A percentile compares a stretch with the other conserved stretches of the same genome.
phyloP scores from a whole-genome alignment of 1,140 invertebrate species.

The Trichonephila clavipes region DNA sequence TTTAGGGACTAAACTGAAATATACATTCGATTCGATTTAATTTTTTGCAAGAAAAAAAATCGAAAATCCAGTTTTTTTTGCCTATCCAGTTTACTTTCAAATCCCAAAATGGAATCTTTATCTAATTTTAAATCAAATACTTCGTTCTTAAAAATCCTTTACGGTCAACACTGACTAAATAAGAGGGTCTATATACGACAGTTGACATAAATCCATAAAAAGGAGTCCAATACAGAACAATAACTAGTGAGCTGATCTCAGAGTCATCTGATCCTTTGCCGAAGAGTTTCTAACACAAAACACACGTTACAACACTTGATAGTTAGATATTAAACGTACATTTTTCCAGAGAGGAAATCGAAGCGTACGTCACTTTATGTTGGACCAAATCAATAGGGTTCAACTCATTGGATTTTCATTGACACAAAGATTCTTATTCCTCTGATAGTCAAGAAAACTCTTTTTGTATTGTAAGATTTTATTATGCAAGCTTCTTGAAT shows the following conservation, averaged over 20 bases:
- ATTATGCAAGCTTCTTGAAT: no score
- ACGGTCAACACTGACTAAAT: not conserved
- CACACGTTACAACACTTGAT: not conserved
- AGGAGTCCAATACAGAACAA: not conserved
- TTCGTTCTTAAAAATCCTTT: not conserved
- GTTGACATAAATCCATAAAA: not conserved
- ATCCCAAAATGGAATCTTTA: not conserved
- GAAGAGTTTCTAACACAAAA: not conserved
- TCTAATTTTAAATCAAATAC: not conserved
- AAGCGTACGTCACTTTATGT: not conserved
- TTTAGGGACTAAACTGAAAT: constrained; percentile 10
- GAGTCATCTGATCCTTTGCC: not conserved
- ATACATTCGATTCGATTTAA: not conserved
- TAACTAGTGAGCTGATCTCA: not conserved
- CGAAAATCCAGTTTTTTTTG: not conserved
- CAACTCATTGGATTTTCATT: no score
- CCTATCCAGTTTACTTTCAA: not conserved
- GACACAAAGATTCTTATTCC: no score
- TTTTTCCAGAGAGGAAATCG: not conserved
- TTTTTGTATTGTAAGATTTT: no score
- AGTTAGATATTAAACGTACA: not conserved
- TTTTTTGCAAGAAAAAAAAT: not conserved
- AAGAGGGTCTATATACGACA: no score
- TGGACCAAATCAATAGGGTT: not conserved
- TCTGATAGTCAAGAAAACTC: no score